Evolutionary conservation across 2,797 vertebrate genomes (phyloP), one percentile per base, ranked within the genome.

Genomic region (Muscicapa striata): DNA sequence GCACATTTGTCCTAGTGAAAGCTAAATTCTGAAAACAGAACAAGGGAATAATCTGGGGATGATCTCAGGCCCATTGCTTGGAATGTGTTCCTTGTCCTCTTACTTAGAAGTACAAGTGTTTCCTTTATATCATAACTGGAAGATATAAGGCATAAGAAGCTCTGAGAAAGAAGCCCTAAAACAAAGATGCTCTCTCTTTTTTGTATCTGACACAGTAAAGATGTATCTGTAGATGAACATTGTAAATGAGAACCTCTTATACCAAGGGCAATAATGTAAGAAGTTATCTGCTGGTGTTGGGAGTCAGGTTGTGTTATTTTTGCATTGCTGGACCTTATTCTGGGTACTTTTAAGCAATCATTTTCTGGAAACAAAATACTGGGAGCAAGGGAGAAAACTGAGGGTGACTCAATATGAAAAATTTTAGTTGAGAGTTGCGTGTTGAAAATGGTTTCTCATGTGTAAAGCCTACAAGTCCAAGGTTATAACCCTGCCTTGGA

Each of bases 281-380:
- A 91, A 36, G 5, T 27, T 43, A 75, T 45, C 48, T 41, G 12
- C 4, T 1, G 2, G 2, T 24, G 11, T 12, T 0, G 0, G 41
- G 34, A 54, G 19, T 27, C 0, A 0, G 8, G 2, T 45, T 78
- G 24, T 63, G 49, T 10, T 70, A 48, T 23, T 40, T 84, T 46
- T 81, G 38, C 7, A 46, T 84, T 88, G 75, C 43, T 86, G 9
- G 45, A 78, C 36, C 6, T 30, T 70, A 10, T 46, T 68, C 15
- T 72, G 41, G 5, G 10, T 66, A 69, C 27, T 68, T 82, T 51
- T 43, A 62, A 79, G 32, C 36, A 92, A 61, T 1, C 3, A 2
- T 17, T 87, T 73, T 67, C 57, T 32, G 8, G 16, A 80, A 89
- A 89, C 14, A 73, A 92, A 79, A 63, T 36, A 34, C 24, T 34